Evolutionary conservation across 2,113 vertebrate genomes (phyloP), one percentile per base, ranked within the genome.

Genomic region (Pedetes capensis): DNA sequence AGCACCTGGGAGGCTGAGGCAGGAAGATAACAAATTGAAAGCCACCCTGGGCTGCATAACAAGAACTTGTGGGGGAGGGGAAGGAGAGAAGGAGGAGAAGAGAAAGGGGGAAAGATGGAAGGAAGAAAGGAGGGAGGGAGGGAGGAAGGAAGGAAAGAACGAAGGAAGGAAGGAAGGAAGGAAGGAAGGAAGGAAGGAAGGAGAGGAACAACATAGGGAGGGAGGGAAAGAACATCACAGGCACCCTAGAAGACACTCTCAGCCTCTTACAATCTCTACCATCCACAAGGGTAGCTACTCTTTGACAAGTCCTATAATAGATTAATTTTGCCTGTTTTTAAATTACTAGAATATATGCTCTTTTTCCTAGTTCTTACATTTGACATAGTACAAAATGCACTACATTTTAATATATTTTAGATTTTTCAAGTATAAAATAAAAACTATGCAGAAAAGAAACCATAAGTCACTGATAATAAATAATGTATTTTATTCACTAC

Each of bases 341-440:
- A 59, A 66, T 10, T 66, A 66, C 34, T 57, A 42, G 14, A 75
- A 49, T 69, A 57, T 18, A 14, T n/a, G 14, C 11, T 63, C 84
- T 94, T 63, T 63, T 42, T 8, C 81, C 39, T 47, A 1, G 0
- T 76, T 82, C 5, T 78, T 95, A 84, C 22, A 63, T 64, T 92
- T 47, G 25, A 59, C 22, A 7, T 55, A 37, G 44, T 53, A 23
- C 12, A 93, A 53, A 88, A 82, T 32, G 49, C 4, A 17, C 72
- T 82, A 42, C n/a, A 71, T 91, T 71, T 69, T 68, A 87, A 80
- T 61, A 53, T 39, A 34, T 2, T 34, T 61, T 59, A 63, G 27
- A 61, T 69, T 83, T 82, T 74, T 78, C n/a, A 81, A 82, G 29
- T n/a, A 44, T 79, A 64, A 84, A 64, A 96, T 49, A 93, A 63